Evolutionary conservation across 2,888 invertebrate species (phyloP).

Genomic region (Caenorhabditis sp.): DNA sequence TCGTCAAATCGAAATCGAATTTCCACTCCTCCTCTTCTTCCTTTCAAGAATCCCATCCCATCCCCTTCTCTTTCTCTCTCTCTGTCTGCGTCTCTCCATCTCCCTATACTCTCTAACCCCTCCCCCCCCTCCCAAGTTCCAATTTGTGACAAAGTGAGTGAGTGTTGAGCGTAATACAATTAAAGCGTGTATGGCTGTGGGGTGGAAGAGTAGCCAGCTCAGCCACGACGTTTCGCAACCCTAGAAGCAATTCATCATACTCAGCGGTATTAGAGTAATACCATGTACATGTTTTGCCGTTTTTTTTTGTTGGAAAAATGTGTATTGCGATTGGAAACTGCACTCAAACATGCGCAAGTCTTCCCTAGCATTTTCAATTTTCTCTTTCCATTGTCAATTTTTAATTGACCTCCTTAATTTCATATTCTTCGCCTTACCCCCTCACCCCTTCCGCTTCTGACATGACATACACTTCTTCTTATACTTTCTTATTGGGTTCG

Average conservation of each 20-base stretch:
- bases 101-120: conserved; percentile 3
- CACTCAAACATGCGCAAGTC: not conserved
- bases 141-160: conserved; percentile 42
- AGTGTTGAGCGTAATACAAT: conserved; percentile 48
- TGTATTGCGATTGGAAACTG: no score
- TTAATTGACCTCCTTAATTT: conserved; percentile 48
- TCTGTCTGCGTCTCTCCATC: conserved; percentile 19
- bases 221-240: not conserved
- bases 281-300: no score
- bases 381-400: not conserved
- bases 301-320: no score
- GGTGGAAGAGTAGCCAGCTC: not conserved
- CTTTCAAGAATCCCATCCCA: no score
- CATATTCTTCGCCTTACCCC: conserved; percentile 20
- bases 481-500: not conserved
- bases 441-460: no score
- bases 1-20: not conserved
- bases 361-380: no score
- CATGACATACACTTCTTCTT: no score
- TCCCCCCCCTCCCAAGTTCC: conserved; percentile 3
- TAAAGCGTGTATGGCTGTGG: conserved; percentile 25
- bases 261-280: no score
- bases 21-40: not conserved
- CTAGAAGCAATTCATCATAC: conserved; percentile 24
- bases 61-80: no score